Evolutionary conservation across 2,113 vertebrate species (phyloP).

Genomic region (Mormyrus iriodes): DNA sequence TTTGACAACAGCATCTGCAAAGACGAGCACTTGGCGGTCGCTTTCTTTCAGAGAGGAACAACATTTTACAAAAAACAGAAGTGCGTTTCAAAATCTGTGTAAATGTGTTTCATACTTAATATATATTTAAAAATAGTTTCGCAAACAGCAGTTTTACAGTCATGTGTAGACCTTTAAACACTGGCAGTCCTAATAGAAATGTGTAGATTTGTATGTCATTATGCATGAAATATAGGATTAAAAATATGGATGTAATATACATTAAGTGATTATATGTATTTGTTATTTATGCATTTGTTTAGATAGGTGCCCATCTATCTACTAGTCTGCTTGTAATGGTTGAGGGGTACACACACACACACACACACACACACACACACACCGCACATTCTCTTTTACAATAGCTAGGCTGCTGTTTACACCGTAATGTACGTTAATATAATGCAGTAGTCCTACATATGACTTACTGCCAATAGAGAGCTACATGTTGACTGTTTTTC

Average conservation of each 20-base stretch:
- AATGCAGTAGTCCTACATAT: background rate
- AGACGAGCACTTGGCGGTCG: conserved; percentile 84
- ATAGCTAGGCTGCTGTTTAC: background rate
- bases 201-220: too few relatives aligned
- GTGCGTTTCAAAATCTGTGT: conserved; percentile 40
- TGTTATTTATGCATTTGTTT: too few relatives aligned
- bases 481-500: background rate
- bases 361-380: background rate
- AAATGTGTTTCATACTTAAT: background rate
- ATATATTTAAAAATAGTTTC: background rate
- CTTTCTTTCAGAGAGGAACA: conserved; percentile 87
- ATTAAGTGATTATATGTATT: too few relatives aligned
- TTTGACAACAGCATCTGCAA: conserved; percentile 79
- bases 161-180: background rate
- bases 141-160: background rate
- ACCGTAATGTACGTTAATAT: background rate
- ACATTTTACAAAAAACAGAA: conserved; percentile 71
- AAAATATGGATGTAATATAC: too few relatives aligned
- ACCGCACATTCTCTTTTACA: background rate
- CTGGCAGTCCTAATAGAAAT: too few relatives aligned
- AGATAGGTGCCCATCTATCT: too few relatives aligned
- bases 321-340: too few relatives aligned
- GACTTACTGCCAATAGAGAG: background rate
- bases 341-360: background rate
- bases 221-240: too few relatives aligned